phyloP scores from a whole-genome alignment of 2,113 vertebrate species.

The Leptobrachium leishanense region DNA sequence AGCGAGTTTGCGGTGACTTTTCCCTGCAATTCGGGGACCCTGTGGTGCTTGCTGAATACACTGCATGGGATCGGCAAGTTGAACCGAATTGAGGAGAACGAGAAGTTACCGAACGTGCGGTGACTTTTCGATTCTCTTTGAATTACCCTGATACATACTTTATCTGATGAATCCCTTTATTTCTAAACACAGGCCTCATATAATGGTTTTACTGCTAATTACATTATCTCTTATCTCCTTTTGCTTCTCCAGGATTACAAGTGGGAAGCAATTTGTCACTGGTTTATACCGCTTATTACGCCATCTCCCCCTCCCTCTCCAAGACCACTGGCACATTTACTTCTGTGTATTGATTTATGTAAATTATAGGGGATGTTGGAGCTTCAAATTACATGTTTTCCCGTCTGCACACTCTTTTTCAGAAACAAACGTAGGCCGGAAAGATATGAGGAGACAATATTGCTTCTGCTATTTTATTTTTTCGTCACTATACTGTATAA shows the following conservation, averaged over 20 bases:
- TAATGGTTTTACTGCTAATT: constrained; percentile 33
- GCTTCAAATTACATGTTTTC: constrained; percentile 42
- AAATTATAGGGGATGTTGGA: constrained; percentile 30
- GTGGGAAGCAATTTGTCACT: constrained; percentile 43
- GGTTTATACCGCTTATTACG: constrained; percentile 11
- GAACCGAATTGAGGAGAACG: no score
- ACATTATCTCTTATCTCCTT: constrained; percentile 24
- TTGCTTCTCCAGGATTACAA: constrained; percentile 19
- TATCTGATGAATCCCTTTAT: constrained; percentile 8
- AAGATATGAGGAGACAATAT: background rate
- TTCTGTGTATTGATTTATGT: constrained; percentile 45
- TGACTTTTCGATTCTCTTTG: no score
- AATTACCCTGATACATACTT: background rate
- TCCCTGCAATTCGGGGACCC: no score
- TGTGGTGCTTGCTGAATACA: no score
- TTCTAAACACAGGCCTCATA: constrained; percentile 4
- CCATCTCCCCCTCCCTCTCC: background rate
- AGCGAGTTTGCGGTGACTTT: no score
- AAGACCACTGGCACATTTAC: constrained; percentile 30
- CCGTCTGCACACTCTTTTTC: constrained; percentile 4
- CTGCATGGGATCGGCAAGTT: no score
- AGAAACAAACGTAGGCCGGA: background rate
- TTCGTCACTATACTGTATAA: background rate
- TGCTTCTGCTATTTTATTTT: background rate
- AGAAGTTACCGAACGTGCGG: no score